Evolutionary conservation across 2,888 invertebrate species (phyloP), one percentile per base, ranked within the genome.

Genomic region (Phasia obesa): DNA sequence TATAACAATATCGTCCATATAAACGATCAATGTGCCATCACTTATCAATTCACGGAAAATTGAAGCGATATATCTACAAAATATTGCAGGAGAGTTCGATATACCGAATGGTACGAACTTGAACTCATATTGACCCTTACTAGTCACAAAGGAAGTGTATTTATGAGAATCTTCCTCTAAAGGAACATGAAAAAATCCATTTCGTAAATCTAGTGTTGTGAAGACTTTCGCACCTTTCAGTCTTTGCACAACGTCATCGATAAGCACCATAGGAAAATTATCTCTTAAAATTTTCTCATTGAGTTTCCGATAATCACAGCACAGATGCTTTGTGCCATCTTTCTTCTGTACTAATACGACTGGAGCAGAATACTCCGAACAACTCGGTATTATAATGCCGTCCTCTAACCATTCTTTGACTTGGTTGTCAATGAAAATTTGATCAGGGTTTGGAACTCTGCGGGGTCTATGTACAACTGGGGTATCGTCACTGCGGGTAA

Each of bases 141-240:
- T 42, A 86, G 86, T 87, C 1, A 87, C 86, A 64, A 87, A 86
- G 2, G 86, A 64, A n/a, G 86, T 86, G 42, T 81, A 87, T 55
- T 86, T 86, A 6, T 64, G 75, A 0, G 86, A 87, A 0, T 83
- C 64, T 23, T 55, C 55, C 1, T 85, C 85, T 2, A 87, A 64
- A 0, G 78, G 84, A 5, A 86, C 84, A 42, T 87, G 87, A 60
- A 86, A 80, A 62, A 86, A 86, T 4, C 85, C 87, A 57, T 86
- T 85, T 19, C 47, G 59, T 19, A 86, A 67, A 78, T 87, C 87
- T 1, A 87, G 59, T 4, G 84, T 75, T 2, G 85, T 44, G 9
- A 42, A 42, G 4, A 42, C 42, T n/a, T 15, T 15, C 15, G 42
- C 15, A n/a, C n/a, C n/a, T 5, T 15, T n/a, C 4, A 42, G n/a